Base-by-base conservation (phyloP, 2,113 vertebrate genomes). In the Elephantulus edwardii region DNA sequence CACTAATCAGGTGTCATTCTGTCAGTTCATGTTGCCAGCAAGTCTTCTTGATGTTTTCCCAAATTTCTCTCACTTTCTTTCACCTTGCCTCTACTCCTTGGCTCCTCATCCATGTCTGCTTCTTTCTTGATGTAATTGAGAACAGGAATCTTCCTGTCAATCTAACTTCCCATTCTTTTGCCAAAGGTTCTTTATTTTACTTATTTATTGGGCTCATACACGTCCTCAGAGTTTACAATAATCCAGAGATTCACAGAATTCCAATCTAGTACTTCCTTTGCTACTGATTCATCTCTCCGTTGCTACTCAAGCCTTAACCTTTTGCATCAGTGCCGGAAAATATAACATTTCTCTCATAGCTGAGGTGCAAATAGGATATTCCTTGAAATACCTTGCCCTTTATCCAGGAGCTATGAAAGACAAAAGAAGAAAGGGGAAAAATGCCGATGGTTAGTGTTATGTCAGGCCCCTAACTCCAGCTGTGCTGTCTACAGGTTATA, bases 341-440 rank as follows among this genome's bases (percentile, higher is more conserved):
- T 83, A 89, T 11, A 44, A 81, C 50, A 82, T 88, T 89, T 83
- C 85, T 48, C 8, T 94, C n/a, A 94, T 52, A 93, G 46, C 9
- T 91, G 84, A 77, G 16, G 56, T 77, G 75, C 68, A 96, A 97
- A 95, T 91, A 30, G 2, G 86, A 77, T 91, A 94, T 89, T 83
- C 30, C 40, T 79, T 46, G 6, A 52, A 72, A 96, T 78, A 90
- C 81, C 72, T 78, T 88, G 16, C 75, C 76, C 83, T 40, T 92
- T 76, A 50, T 56, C 87, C 78, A 93, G 84, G 19, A 74, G 64
- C 12, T 80, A 76, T 79, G 70, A 88, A 92, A 90, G 38, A 77
- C 30, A 68, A 44, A 66, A 64, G 30, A 1, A 85, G 38, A 26
- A 83, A 89, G 87, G 87, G 13, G 75, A 74, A 62, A 64, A 3